phyloP scores from a whole-genome alignment of 1,140 invertebrate species.

The Luehdorfia chinensis region DNA sequence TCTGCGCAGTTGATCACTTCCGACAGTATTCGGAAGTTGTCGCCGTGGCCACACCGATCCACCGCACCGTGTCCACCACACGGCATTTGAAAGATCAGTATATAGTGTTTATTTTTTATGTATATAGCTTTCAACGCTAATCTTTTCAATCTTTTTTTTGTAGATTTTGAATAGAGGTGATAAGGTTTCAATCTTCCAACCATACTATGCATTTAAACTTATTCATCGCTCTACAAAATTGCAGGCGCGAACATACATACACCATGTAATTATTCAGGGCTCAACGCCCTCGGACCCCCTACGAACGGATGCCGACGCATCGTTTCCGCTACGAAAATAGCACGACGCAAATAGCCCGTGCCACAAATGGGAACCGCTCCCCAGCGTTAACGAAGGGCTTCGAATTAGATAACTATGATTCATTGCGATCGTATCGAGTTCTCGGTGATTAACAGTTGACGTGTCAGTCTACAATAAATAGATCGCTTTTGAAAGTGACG shows the following conservation, averaged over 20 bases:
- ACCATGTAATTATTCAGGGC: conserved; percentile 5
- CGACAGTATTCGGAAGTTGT: too few relatives aligned
- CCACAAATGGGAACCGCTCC: background rate
- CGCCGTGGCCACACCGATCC: too few relatives aligned
- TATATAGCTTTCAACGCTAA: too few relatives aligned
- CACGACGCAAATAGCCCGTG: conserved; percentile 15
- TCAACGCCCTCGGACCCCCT: conserved; percentile 35
- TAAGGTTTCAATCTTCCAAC: too few relatives aligned
- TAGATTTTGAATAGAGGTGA: too few relatives aligned
- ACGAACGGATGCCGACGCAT: conserved; percentile 28
- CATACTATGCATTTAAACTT: background rate
- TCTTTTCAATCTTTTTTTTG: too few relatives aligned
- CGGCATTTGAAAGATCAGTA: too few relatives aligned
- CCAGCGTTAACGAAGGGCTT: conserved; percentile 22
- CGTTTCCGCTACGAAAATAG: conserved; percentile 38
- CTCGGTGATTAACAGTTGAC: conserved; percentile 9
- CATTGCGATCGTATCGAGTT: conserved; percentile 17
- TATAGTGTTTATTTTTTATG: too few relatives aligned
- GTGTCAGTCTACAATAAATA: background rate
- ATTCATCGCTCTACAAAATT: conserved; percentile 14
- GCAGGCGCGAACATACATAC: conserved; percentile 14
- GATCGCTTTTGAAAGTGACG: conserved; percentile 2
- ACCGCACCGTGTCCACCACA: too few relatives aligned
- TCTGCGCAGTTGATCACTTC: too few relatives aligned
- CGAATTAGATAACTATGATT: conserved; percentile 30